Evolutionary conservation across 2,113 vertebrate species (phyloP).

Genomic region (Tetrax tetrax): DNA sequence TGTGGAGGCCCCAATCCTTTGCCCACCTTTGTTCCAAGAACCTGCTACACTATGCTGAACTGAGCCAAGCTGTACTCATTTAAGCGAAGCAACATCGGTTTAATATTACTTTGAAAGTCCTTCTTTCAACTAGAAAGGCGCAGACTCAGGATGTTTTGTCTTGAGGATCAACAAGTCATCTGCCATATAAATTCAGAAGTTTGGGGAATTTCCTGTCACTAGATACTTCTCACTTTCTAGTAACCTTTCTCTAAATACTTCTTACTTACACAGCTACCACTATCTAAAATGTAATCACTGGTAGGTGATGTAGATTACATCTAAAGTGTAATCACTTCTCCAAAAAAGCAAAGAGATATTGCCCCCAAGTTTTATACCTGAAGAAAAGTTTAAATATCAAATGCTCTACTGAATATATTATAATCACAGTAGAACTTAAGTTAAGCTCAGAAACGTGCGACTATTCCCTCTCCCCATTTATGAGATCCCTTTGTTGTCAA

Average conservation of each 20-base stretch:
- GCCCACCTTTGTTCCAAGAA: not conserved
- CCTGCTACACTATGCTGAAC: not conserved
- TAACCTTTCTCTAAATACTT: not conserved
- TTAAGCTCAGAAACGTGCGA: not conserved
- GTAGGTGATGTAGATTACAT: not conserved
- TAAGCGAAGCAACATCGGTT: not conserved
- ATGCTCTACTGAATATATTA: not conserved
- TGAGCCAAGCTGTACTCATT: not conserved
- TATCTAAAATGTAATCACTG: not conserved
- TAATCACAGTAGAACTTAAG: not conserved
- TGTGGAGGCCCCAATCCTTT: not conserved
- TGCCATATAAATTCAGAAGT: not conserved
- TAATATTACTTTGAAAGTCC: not conserved
- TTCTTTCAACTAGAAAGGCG: not conserved
- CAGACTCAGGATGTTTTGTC: not conserved
- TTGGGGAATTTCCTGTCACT: not conserved
- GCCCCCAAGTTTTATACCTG: fast-evolving
- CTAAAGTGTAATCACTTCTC: not conserved
- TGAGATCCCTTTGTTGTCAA: not conserved
- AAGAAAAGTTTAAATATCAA: not conserved
- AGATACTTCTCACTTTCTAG: not conserved
- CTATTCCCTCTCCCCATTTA: not conserved
- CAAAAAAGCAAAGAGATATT: not conserved
- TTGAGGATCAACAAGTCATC: not conserved
- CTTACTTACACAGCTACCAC: fast-evolving